Evolutionary conservation across 2,797 vertebrate species (phyloP).

Genomic region (Alcedo quadribrachys): DNA sequence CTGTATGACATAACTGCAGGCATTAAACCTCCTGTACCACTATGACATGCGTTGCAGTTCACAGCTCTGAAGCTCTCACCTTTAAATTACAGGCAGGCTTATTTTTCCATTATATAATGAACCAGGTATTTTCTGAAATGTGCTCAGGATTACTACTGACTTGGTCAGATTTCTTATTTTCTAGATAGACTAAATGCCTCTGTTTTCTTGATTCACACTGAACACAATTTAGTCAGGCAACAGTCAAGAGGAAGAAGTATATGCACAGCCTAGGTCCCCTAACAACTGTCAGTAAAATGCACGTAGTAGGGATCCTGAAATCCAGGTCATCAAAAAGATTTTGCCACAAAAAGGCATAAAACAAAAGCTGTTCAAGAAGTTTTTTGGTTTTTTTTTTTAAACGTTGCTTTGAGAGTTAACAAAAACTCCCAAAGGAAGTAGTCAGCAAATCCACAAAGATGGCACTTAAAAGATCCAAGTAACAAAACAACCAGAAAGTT

Average conservation of each 20-base stretch:
- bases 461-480: background rate
- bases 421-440: slow-evolving; percentile 1
- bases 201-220: background rate
- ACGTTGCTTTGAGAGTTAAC: background rate
- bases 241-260: background rate
- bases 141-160: background rate
- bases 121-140: background rate
- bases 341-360: background rate
- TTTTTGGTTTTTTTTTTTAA: background rate
- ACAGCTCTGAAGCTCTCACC: accelerated
- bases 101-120: background rate
- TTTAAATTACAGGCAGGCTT: background rate
- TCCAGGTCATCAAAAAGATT: background rate
- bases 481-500: slow-evolving; percentile 30
- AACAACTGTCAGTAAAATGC: background rate
- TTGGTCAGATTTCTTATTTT: background rate
- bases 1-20: background rate
- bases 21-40: background rate
- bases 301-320: background rate
- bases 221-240: background rate
- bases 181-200: background rate
- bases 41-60: background rate
- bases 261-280: background rate
- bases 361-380: background rate
- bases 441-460: background rate